Evolutionary conservation across 2,888 invertebrate genomes (phyloP), one percentile per base, ranked within the genome.

Genomic region (Cosmia pyralina): DNA sequence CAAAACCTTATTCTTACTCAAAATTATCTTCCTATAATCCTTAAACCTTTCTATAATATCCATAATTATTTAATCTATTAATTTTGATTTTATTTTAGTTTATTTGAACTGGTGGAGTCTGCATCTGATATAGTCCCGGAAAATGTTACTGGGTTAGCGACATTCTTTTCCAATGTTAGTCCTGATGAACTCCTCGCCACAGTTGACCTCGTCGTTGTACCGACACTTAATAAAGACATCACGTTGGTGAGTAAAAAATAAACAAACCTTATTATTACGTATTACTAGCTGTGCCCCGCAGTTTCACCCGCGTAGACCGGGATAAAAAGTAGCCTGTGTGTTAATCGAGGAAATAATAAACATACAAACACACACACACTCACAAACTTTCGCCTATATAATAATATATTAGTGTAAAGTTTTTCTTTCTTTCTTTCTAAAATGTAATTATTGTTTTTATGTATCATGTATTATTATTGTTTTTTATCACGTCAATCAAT

Each of bases 101-200:
- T 81, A 57, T 22, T 63, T 19, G 50, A 77, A 28, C 59, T 81
- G 44, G 71, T 52, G 63, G 67, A 41, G 38, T 58, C 62, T 19
- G 44, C 59, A 13, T 17, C 73, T 11, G 74, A 74, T 41, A 28
- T 64, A 11, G 55, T 73, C 44, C 73, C 75, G 11, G 34, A 59
- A 7, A 53, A 72, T 41, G 44, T 60, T 44, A 57, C 60, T 62
- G 75, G 73, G 22, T 44, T 75, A 44, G 55, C 28, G 19, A 50
- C 60, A 52, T 75, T 75, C 44, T 73, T 57, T 38, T 44, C 73
- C 22, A 15, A 17, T 5, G 44, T 73, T 7, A 15, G 15, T 13
- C 0, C 53, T 28, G 71, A 80, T 50, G 83, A 83, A 62, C 70
- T 83, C 15, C 17, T 72, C 68, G 79, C 74, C 1, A 73, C 69